Conservation (phyloP, 2,888 invertebrate species). For the Tigriopus californicus region DNA sequence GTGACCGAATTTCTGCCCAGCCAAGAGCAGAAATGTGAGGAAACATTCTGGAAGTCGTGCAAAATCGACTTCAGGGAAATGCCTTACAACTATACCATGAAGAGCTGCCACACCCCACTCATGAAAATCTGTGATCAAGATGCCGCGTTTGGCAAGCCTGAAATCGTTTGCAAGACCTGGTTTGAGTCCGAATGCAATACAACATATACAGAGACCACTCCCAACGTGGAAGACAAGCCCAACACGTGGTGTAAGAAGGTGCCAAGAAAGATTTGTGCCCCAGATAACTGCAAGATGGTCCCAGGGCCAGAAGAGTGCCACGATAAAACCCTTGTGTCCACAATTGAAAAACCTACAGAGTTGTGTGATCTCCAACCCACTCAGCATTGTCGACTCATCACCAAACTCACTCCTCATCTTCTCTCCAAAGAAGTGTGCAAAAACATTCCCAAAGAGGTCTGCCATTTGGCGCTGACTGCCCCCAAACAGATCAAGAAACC, state of each 20-base stretch:
- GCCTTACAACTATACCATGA: slow-evolving; percentile 10
- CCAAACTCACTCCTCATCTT: slow-evolving; percentile 10
- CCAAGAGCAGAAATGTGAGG: slow-evolving; percentile 13
- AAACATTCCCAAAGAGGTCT: slow-evolving; percentile 12
- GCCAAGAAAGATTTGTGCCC: slow-evolving; percentile 11
- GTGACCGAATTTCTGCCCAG: slow-evolving; percentile 12
- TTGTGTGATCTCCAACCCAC: slow-evolving; percentile 3
- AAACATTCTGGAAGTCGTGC: slow-evolving; percentile 14
- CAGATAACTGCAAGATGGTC: slow-evolving; percentile 10
- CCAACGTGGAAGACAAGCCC: background rate
- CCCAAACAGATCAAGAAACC: slow-evolving; percentile 3
- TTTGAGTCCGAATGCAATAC: slow-evolving; percentile 13
- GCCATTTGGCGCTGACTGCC: background rate
- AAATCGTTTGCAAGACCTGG: slow-evolving; percentile 9
- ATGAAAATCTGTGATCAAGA: background rate
- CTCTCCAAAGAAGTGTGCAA: slow-evolving; percentile 9
- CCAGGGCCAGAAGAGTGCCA: background rate
- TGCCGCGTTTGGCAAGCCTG: background rate
- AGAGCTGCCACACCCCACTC: slow-evolving; percentile 10
- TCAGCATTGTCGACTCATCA: slow-evolving; percentile 8
- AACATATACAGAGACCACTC: background rate
- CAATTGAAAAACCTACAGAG: slow-evolving; percentile 3
- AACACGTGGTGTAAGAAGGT: slow-evolving; percentile 10
- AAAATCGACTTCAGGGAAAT: slow-evolving; percentile 11
- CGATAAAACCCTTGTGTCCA: slow-evolving; percentile 5